Conservation (phyloP, 2,113 vertebrate genomes). For the Scalopus aquaticus region DNA sequence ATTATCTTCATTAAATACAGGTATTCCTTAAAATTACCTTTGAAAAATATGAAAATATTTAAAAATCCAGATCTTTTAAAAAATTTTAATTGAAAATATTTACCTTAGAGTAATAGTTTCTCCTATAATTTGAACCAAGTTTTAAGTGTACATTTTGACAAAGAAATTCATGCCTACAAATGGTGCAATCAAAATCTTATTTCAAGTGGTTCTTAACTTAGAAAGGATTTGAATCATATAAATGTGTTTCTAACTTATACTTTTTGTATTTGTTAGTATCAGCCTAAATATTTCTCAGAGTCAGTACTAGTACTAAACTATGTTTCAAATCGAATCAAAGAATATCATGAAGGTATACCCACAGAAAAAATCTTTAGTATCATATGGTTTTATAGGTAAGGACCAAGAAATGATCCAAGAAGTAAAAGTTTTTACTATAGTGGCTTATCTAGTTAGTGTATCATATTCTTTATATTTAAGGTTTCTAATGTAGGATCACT, state of each 20-base stretch:
- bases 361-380: not conserved
- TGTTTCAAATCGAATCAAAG: not conserved
- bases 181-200: slow-evolving; percentile 32
- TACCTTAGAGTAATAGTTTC: not conserved
- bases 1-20: not conserved
- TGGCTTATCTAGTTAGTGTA: not conserved
- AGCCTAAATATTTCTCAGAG: slow-evolving; percentile 28
- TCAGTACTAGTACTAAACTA: not conserved
- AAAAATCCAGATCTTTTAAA: slow-evolving; percentile 26
- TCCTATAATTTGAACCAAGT: slow-evolving; percentile 17
- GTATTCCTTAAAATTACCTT: slow-evolving; percentile 13
- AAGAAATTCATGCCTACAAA: slow-evolving; percentile 36
- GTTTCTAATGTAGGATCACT: not conserved
- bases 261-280: slow-evolving; percentile 38
- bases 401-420: not conserved
- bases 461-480: not conserved
- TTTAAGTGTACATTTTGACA: not conserved
- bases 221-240: slow-evolving; percentile 38
- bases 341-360: not conserved
- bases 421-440: not conserved
- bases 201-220: slow-evolving; percentile 38
- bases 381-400: not conserved
- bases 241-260: slow-evolving; percentile 20
- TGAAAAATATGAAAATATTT: slow-evolving; percentile 30
- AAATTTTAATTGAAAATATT: not conserved